These are phyloP conservation scores for Pogona vitticeps DNA, from an alignment of 2,113 vertebrate species.

Conservation along the genomic window DNA sequence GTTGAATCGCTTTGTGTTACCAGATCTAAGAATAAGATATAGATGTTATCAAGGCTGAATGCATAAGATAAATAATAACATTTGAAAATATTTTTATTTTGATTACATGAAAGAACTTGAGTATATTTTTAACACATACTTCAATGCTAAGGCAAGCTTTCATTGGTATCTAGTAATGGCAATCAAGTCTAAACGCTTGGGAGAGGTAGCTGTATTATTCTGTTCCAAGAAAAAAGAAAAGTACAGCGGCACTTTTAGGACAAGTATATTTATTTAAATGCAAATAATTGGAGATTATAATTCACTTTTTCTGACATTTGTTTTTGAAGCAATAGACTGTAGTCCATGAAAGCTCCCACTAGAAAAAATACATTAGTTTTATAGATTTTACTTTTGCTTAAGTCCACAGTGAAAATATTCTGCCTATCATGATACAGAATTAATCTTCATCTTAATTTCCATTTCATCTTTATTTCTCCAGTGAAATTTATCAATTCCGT, in stretches of 20 bases:
- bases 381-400: too few relatives aligned
- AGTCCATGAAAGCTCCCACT: too few relatives aligned
- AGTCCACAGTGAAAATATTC: neutral
- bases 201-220: too few relatives aligned
- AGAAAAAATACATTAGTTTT: too few relatives aligned
- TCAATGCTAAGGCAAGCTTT: constrained; percentile 13
- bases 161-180: neutral
- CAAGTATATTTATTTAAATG: too few relatives aligned
- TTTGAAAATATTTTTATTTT: neutral
- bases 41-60: constrained; percentile 40
- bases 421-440: neutral
- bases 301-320: neutral
- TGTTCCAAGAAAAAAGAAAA: too few relatives aligned
- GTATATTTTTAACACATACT: fast-evolving
- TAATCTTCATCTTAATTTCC: neutral
- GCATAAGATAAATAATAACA: neutral
- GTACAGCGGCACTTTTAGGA: too few relatives aligned
- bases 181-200: neutral
- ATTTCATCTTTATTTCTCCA: neutral
- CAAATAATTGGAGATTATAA: too few relatives aligned
- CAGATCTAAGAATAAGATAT: constrained; percentile 61
- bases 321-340: too few relatives aligned
- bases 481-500: neutral
- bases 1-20: constrained; percentile 71
- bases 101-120: neutral